A percentile compares a stretch with the other conserved stretches of the same genome.
These are phyloP conservation scores for Calidris pugnax DNA, from an alignment of 2,113 vertebrate species.

Conservation along the genomic window DNA sequence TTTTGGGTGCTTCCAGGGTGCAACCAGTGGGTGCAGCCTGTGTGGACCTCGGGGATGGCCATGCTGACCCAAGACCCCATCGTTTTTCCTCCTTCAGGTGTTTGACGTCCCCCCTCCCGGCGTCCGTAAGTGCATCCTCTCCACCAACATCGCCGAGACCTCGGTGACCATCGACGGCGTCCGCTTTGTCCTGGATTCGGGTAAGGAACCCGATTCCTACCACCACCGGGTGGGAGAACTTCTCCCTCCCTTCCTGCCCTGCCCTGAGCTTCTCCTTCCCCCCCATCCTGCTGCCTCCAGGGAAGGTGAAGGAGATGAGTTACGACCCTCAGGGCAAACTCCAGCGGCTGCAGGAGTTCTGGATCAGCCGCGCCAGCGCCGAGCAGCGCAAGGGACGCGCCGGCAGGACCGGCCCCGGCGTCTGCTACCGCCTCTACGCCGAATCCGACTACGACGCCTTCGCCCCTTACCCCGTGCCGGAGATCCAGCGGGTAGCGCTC, in stretches of 20 bases:
- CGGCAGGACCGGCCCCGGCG: constrained; percentile 87
- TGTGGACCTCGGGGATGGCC: fast-evolving
- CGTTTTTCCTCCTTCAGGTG: constrained; percentile 70
- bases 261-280: too few species aligned
- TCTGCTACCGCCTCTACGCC: constrained; percentile 90
- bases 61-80: too few species aligned
- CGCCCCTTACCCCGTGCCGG: constrained; percentile 85
- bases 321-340: constrained; percentile 90
- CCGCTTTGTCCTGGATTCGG: constrained; percentile 90
- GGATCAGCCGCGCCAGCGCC: constrained; percentile 92
- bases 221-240: too few species aligned
- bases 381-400: constrained; percentile 94
- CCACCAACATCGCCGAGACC: constrained; percentile 93
- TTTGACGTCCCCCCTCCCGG: constrained; percentile 88
- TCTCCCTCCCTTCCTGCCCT: too few species aligned
- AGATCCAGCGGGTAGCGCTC: constrained; percentile 89
- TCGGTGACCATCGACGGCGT: constrained; percentile 94
- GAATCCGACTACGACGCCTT: constrained; percentile 89
- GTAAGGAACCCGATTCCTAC: background rate
- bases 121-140: constrained; percentile 91
- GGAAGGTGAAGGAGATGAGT: constrained; percentile 96
- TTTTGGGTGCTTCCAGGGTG: background rate
- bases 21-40: too few species aligned
- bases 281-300: constrained; percentile 48
- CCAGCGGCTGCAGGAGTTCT: constrained; percentile 93